Conservation (phyloP, 1,140 invertebrate genomes). For the Brachionus calyciflorus region DNA sequence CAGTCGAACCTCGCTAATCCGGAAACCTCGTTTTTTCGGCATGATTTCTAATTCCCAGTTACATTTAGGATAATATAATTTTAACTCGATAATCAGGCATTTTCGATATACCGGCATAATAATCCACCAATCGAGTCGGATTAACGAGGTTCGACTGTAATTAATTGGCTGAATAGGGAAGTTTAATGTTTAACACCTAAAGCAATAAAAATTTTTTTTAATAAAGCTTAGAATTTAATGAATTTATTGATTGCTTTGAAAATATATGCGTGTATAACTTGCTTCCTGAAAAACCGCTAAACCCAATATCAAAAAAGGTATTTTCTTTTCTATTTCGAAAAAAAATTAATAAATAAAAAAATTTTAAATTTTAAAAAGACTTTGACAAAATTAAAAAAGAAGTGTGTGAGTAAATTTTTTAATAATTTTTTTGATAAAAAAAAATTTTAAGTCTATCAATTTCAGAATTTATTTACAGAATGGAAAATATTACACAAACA, state of each 20-base stretch:
- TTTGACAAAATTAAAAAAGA: not conserved
- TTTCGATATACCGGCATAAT: too few relatives aligned
- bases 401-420: not conserved
- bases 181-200: too few relatives aligned
- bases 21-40: too few relatives aligned
- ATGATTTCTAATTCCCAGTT: too few relatives aligned
- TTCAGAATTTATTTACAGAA: not conserved
- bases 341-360: not conserved
- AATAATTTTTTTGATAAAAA: too few relatives aligned
- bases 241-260: slow-evolving; percentile 19
- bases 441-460: not conserved
- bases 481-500: slow-evolving; percentile 1
- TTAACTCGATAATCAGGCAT: too few relatives aligned
- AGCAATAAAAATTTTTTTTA: too few relatives aligned
- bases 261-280: not conserved
- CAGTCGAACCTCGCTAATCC: too few relatives aligned
- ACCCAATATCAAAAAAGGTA: not conserved
- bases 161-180: too few relatives aligned
- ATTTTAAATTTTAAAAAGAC: not conserved
- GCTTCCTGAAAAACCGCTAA: not conserved
- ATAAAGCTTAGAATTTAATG: not conserved
- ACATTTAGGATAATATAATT: too few relatives aligned
- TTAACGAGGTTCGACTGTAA: too few relatives aligned
- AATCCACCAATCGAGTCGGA: too few relatives aligned
- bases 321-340: not conserved